Evolutionary conservation across 2,888 invertebrate genomes (phyloP), one percentile per base, ranked within the genome.

Genomic region (Atrina japonica): DNA sequence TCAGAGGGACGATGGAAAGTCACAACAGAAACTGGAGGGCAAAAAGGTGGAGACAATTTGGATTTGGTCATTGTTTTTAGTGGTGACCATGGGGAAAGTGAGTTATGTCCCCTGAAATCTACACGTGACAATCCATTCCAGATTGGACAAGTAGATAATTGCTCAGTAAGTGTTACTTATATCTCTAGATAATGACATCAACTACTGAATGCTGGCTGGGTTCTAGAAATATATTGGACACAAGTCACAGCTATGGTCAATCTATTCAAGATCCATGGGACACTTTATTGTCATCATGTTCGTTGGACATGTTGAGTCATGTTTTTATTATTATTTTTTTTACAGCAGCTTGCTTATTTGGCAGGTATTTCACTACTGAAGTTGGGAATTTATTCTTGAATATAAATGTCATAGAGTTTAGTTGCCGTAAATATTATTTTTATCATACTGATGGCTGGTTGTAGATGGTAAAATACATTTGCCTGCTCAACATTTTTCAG

Each of bases 1-100:
- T 11, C 73, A 88, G 88, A 82, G 35, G 88, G 88, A 47, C 73
- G 73, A 23, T 86, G 86, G 86, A 76, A 55, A 21, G 76, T 87
- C 30, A 80, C 81, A 53, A 75, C 81, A 29, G 41, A 78, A 61
- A 86, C 86, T 7, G 85, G 86, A 3, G 79, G 80, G 21, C 66
- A 77, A 6, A 78, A 82, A 11, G 81, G 78, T 16, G 76, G 72
- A 55, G 83, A 80, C 7, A 75, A 78, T 21, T 71, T 73, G 11
- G 84, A 85, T 68, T 64, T 81, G 49, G 77, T 81, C 7, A 73
- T 88, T 21, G 78, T 86, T 2, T 80, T 88, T 72, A 82, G 84
- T 80, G 87, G 87, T 6, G 77, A 75, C 41, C 77, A 81, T 43
- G 76, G 71, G 2, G 87, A 87, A 66, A 85, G 82, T 65, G 50